These are phyloP conservation scores for Festucalex cinctus DNA, from an alignment of 2,113 vertebrate genomes.

Conservation along the genomic window DNA sequence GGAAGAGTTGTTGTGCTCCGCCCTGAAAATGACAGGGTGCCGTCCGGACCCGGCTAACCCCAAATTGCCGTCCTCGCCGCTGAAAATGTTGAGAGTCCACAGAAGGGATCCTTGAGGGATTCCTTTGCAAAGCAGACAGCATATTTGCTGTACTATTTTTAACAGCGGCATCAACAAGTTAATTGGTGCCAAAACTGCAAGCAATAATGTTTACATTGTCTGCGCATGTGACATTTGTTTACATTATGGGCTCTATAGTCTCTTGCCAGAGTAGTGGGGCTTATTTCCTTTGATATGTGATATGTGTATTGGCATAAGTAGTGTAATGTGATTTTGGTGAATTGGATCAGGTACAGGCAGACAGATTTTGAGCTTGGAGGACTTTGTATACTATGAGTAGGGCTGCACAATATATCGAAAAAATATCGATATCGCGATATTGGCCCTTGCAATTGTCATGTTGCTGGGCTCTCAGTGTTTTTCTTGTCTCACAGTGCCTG, in stretches of 20 bases:
- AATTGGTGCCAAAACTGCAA: background rate
- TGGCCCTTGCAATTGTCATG: too few relatives aligned
- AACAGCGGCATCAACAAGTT: background rate
- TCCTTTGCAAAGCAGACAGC: conserved; percentile 1
- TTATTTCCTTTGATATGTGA: too few relatives aligned
- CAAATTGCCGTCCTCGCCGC: conserved; percentile 66
- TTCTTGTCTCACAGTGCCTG: too few relatives aligned
- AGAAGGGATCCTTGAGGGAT: conserved; percentile 13
- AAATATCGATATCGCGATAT: too few relatives aligned
- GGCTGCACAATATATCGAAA: too few relatives aligned
- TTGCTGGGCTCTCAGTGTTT: too few relatives aligned
- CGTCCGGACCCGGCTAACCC: conserved; percentile 58
- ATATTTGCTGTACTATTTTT: conserved; percentile 1
- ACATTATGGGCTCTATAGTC: background rate
- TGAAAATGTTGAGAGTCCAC: background rate
- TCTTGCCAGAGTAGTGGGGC: too few relatives aligned
- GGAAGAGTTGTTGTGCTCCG: conserved; percentile 58
- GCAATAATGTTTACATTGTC: background rate
- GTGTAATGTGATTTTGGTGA: too few relatives aligned
- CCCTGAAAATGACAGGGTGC: conserved; percentile 74
- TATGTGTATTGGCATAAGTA: too few relatives aligned
- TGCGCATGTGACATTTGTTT: background rate
- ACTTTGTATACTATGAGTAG: too few relatives aligned
- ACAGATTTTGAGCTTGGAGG: too few relatives aligned
- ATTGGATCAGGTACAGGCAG: too few relatives aligned